Percentiles rank a stretch among this genome's conserved stretches.
Evolutionary conservation across 1,140 invertebrate genomes (phyloP).

Genomic region (Gryon sp.): DNA sequence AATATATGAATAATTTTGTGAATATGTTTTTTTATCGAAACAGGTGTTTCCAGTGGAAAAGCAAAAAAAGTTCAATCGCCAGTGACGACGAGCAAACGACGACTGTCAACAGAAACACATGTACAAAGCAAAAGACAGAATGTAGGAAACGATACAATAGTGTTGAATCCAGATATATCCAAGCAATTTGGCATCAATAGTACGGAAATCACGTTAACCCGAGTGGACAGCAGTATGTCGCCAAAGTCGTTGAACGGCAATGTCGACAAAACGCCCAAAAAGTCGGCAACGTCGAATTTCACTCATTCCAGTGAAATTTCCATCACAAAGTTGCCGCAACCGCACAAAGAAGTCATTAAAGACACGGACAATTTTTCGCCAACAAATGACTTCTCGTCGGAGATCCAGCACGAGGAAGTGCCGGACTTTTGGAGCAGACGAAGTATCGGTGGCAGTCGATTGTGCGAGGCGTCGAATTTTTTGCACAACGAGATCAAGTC

Average conservation of each 20-base stretch:
- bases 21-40: not conserved
- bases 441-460: not conserved
- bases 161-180: constrained; percentile 32
- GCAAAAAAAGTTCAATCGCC: not conserved
- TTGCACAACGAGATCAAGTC: not conserved
- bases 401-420: not conserved
- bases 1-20: not conserved
- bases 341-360: not conserved
- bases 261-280: constrained; percentile 1
- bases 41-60: constrained; percentile 15
- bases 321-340: not conserved
- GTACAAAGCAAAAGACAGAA: constrained; percentile 12
- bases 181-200: constrained; percentile 50
- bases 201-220: constrained; percentile 59
- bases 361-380: not conserved
- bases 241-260: constrained; percentile 2
- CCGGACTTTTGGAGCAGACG: constrained; percentile 5
- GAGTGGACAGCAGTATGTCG: not conserved
- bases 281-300: not conserved
- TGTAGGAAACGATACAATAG: not conserved
- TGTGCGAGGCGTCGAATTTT: constrained; percentile 1
- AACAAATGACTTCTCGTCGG: not conserved
- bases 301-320: constrained; percentile 15
- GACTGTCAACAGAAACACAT: not conserved
- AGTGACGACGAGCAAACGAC: not conserved